Evolutionary conservation across 2,113 vertebrate species (phyloP).

Genomic region (Hippocampus mohnikei): DNA sequence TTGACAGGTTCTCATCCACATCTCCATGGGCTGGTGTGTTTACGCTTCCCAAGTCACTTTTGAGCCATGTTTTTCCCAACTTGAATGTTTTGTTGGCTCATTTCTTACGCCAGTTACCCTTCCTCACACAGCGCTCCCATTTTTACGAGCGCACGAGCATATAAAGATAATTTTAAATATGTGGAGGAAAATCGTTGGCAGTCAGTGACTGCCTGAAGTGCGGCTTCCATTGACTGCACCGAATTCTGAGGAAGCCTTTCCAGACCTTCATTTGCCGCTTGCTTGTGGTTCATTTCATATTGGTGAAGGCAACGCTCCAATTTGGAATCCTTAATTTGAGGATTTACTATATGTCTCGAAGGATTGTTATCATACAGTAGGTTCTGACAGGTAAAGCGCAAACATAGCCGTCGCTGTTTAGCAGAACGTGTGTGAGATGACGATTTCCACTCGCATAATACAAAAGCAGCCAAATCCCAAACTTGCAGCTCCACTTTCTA

Average conservation of each 20-base stretch:
- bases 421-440: slow-evolving; percentile 31
- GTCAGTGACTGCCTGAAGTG: not conserved
- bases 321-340: slow-evolving; percentile 18
- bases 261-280: not conserved
- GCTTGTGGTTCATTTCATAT: not conserved
- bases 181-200: not conserved
- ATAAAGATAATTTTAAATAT: not conserved
- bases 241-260: not conserved
- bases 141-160: not conserved
- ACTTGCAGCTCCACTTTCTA: slow-evolving; percentile 51
- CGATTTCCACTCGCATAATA: slow-evolving; percentile 54
- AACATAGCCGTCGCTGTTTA: slow-evolving; percentile 38
- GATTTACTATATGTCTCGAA: slow-evolving; percentile 2
- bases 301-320: slow-evolving; percentile 3
- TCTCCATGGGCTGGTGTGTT: no score
- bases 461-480: slow-evolving; percentile 50
- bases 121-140: not conserved
- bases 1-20: no score
- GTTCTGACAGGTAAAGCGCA: slow-evolving; percentile 32
- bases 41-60: not conserved
- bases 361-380: slow-evolving; percentile 16
- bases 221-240: not conserved
- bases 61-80: not conserved
- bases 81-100: not conserved
- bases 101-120: not conserved